A percentile compares a stretch with the other conserved stretches of the same genome.
Evolutionary conservation across 2,113 vertebrate genomes (phyloP).

Genomic region (Naja naja): DNA sequence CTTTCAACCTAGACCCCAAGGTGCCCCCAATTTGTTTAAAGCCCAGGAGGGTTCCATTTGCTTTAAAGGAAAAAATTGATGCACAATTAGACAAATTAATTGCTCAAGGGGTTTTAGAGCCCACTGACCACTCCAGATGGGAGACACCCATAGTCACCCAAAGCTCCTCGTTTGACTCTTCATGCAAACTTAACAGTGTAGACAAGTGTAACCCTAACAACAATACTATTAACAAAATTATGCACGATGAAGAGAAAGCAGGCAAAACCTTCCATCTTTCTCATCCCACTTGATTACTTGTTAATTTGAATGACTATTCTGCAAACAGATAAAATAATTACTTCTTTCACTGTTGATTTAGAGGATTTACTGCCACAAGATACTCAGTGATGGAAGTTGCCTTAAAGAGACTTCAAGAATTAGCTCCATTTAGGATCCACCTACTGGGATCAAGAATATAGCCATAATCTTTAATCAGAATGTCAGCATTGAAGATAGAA

Average conservation of each 20-base stretch:
- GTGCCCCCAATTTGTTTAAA: no score
- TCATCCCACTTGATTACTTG: neutral
- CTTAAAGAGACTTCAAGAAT: neutral
- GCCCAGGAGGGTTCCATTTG: no score
- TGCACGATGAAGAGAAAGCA: neutral
- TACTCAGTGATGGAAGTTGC: neutral
- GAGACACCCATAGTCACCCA: no score
- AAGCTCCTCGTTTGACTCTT: no score
- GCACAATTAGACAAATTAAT: no score
- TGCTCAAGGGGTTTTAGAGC: no score
- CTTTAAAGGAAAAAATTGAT: no score
- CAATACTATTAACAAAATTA: neutral
- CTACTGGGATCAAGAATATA: neutral
- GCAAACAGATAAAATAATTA: neutral
- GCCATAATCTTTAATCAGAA: neutral
- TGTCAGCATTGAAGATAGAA: neutral
- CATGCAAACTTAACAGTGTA: no score
- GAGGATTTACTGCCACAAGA: neutral
- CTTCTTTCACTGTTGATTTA: neutral
- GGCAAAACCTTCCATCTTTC: no score
- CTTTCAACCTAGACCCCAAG: no score
- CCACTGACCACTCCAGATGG: no score
- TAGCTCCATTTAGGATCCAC: neutral
- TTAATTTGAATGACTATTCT: neutral
- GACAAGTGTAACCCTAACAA: neutral